These are phyloP conservation scores for Zosterops japonicus DNA, from an alignment of 2,113 vertebrate species.

Conservation along the genomic window DNA sequence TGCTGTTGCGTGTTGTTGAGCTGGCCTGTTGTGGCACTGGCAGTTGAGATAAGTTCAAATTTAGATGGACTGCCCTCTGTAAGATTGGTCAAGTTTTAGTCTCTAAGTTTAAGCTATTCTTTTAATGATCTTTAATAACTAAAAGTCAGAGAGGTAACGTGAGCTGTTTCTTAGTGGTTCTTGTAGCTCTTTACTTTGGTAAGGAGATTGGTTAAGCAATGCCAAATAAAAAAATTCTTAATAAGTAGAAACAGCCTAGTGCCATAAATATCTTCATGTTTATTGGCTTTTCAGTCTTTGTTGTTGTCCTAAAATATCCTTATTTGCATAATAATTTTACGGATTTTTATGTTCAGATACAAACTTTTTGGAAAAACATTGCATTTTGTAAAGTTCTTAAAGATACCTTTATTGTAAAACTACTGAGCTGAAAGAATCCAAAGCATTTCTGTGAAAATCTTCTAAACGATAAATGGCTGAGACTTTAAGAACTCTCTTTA, in stretches of 20 bases:
- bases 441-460: neutral
- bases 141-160: neutral
- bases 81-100: neutral
- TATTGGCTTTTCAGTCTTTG: neutral
- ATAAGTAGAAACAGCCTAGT: neutral
- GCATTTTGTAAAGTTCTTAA: neutral
- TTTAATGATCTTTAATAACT: neutral
- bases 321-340: neutral
- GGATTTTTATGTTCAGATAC: neutral
- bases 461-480: neutral
- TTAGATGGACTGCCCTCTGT: neutral
- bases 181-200: neutral
- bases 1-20: neutral
- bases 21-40: neutral
- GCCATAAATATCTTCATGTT: neutral
- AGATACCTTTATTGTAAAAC: neutral
- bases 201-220: neutral
- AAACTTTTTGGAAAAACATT: neutral
- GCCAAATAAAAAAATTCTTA: neutral
- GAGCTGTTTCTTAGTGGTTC: neutral
- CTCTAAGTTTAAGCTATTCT: neutral
- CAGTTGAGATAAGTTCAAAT: neutral
- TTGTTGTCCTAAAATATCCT: neutral
- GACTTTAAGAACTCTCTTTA: neutral
- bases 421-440: neutral